Conservation (phyloP, 2,113 vertebrate genomes). For the Tetrax tetrax region DNA sequence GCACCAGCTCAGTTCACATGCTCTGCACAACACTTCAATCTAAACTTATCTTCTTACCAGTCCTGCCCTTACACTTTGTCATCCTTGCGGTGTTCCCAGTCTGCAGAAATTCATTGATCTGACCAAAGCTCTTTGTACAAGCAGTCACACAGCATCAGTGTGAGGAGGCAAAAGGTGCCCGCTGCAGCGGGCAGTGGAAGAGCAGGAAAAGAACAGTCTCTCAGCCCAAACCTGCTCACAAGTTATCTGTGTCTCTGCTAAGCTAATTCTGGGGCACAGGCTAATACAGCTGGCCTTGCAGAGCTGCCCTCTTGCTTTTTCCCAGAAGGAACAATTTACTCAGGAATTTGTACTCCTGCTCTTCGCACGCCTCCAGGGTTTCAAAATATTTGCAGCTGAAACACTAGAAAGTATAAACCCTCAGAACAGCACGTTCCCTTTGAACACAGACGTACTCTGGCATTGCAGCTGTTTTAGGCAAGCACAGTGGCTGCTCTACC, state of each 20-base stretch:
- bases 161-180: neutral
- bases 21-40: neutral
- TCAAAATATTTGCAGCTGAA: neutral
- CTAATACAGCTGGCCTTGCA: neutral
- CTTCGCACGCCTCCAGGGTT: neutral
- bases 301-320: neutral
- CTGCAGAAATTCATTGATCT: neutral
- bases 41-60: neutral
- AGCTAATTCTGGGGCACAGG: neutral
- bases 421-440: neutral
- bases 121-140: neutral
- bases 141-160: neutral
- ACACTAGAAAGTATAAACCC: neutral
- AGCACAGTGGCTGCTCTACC: neutral
- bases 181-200: neutral
- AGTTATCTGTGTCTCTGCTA: neutral
- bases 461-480: neutral
- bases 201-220: neutral
- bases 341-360: neutral
- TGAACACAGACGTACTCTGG: neutral
- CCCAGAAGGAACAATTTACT: neutral
- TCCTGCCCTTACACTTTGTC: fast-evolving
- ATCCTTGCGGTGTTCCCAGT: neutral
- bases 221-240: neutral
- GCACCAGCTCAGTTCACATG: neutral